phyloP scores from a whole-genome alignment of 2,113 vertebrate genomes.

The Corythoichthys haematopterus region DNA sequence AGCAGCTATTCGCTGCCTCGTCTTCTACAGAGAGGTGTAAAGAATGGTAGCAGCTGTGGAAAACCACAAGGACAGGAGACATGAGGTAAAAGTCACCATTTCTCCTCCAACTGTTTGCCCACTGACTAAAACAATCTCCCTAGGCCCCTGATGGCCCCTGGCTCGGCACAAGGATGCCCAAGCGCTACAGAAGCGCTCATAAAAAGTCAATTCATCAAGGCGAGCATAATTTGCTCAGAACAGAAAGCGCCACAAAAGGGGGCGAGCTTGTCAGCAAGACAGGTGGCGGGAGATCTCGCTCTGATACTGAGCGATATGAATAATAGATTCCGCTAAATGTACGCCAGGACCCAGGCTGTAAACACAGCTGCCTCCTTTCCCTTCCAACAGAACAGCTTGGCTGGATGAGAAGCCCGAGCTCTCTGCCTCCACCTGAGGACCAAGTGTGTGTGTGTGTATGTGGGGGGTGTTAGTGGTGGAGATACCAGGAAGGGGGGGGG shows the following conservation, averaged over 20 bases:
- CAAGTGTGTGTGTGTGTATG: conserved; percentile 37
- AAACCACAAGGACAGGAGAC: conserved; percentile 31
- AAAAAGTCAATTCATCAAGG: conserved; percentile 99
- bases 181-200: conserved; percentile 96
- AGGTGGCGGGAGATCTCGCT: conserved; percentile 99
- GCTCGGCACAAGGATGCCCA: conserved; percentile 78
- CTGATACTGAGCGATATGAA: conserved; percentile 99
- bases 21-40: conserved; percentile 19
- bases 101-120: conserved; percentile 84
- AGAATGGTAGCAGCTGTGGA: conserved; percentile 8
- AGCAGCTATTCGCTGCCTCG: conserved; percentile 24
- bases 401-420: conserved; percentile 89
- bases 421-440: conserved; percentile 97
- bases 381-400: conserved; percentile 99
- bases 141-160: conserved; percentile 84
- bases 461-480: background rate
- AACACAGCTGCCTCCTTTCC: conserved; percentile 99
- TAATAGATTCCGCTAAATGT: conserved; percentile 99
- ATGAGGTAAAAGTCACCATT: conserved; percentile 44
- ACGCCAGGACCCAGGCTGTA: conserved; percentile 99
- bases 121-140: conserved; percentile 76
- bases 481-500: conserved; percentile 26
- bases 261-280: conserved; percentile 99
- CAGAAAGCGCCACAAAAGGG: conserved; percentile 97
- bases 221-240: conserved; percentile 99